Conservation (phyloP, 1,140 invertebrate species). For the Zaprionus ornatus region DNA sequence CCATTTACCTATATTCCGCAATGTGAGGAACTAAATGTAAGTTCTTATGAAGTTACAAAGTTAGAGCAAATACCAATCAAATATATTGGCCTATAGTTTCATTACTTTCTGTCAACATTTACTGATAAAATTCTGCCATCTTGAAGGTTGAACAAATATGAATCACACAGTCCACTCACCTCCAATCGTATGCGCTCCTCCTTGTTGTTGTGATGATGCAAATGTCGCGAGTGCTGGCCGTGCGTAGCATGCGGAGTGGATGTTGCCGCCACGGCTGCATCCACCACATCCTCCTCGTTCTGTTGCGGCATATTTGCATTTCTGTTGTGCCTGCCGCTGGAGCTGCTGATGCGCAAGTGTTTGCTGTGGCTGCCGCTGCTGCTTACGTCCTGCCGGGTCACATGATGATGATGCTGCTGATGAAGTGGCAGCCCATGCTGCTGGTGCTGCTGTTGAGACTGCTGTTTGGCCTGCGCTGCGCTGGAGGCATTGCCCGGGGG, state of each 20-base stretch:
- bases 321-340: conserved; percentile 66
- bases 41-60: too few relatives aligned
- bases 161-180: conserved; percentile 57
- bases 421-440: conserved; percentile 29
- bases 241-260: conserved; percentile 51
- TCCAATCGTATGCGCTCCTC: conserved; percentile 80
- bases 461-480: conserved; percentile 19
- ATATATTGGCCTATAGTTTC: neutral
- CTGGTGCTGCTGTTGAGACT: conserved; percentile 26
- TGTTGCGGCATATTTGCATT: conserved; percentile 67
- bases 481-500: conserved; percentile 64
- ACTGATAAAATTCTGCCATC: neutral
- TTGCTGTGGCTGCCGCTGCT: conserved; percentile 62
- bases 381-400: conserved; percentile 46
- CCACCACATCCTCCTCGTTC: conserved; percentile 59
- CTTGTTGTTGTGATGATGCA: conserved; percentile 66
- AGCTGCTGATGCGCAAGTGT: conserved; percentile 70
- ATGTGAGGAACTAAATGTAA: too few relatives aligned
- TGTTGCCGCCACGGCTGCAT: conserved; percentile 57
- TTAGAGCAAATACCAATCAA: too few relatives aligned
- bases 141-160: neutral
- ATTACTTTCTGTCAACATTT: neutral
- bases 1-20: too few relatives aligned
- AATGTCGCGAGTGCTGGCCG: conserved; percentile 59
- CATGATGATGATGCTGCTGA: conserved; percentile 38